Percentiles rank a stretch among this genome's conserved stretches.
Evolutionary conservation across 2,113 vertebrate species (phyloP).

Genomic region (Geothlypis trichas): DNA sequence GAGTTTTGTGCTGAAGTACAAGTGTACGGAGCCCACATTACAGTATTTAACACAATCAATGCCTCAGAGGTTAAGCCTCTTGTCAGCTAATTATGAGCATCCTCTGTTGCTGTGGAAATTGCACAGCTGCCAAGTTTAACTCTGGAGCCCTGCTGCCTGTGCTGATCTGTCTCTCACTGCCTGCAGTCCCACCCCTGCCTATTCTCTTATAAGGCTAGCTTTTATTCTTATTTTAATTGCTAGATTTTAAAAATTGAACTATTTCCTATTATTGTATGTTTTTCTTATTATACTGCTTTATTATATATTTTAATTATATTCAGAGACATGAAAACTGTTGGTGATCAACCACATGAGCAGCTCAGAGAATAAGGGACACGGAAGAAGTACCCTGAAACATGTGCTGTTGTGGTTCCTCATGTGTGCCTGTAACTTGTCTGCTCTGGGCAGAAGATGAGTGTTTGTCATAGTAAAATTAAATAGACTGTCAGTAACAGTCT

Average conservation of each 20-base stretch:
- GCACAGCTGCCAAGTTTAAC: background rate
- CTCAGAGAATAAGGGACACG: background rate
- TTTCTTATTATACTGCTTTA: background rate
- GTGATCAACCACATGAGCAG: background rate
- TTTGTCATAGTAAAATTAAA: background rate
- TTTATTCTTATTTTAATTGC: background rate
- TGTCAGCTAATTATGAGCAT: background rate
- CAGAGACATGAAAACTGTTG: background rate
- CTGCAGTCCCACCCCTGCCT: background rate
- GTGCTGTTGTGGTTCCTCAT: background rate
- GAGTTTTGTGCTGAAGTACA: background rate
- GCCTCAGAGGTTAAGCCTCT: background rate
- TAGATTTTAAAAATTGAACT: fast-evolving
- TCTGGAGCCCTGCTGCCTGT: background rate
- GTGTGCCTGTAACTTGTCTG: background rate
- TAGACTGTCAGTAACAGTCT: background rate
- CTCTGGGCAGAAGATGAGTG: background rate
- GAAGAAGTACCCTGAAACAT: background rate
- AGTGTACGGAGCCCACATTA: background rate
- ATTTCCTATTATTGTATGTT: background rate
- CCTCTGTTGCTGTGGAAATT: background rate
- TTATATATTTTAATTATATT: background rate
- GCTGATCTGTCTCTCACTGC: background rate
- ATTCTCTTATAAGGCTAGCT: background rate
- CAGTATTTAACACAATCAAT: background rate